These are phyloP conservation scores for Columba janthina DNA, from an alignment of 2,113 vertebrate species.

Conservation along the genomic window DNA sequence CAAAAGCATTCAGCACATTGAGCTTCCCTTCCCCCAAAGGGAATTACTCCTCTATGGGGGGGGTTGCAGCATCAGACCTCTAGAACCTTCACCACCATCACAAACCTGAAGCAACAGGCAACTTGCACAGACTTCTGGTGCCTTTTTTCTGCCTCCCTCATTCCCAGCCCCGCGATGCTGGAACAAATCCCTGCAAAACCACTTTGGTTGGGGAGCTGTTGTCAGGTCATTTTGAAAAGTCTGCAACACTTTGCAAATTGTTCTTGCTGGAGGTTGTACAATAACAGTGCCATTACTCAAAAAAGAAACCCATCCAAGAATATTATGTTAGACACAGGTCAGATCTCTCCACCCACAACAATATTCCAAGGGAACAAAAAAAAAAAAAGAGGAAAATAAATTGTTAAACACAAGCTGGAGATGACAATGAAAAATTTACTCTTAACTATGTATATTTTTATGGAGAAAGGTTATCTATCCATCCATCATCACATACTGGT, in stretches of 20 bases:
- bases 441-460: slow-evolving; percentile 19
- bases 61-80: not conserved
- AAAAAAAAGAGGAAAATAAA: not conserved
- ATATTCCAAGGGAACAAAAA: not conserved
- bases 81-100: not conserved
- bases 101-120: not conserved
- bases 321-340: not conserved
- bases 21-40: not conserved
- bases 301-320: not conserved
- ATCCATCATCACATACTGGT: slow-evolving; percentile 27
- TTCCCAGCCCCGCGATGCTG: not conserved
- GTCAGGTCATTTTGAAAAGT: slow-evolving; percentile 43
- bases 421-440: slow-evolving; percentile 21
- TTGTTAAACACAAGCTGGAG: not conserved
- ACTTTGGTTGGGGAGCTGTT: slow-evolving; percentile 35
- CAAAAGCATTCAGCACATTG: not conserved
- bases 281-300: slow-evolving; percentile 1
- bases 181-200: slow-evolving; percentile 33
- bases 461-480: slow-evolving; percentile 45
- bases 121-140: not conserved
- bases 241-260: slow-evolving; percentile 48
- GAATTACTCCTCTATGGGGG: rapidly evolving
- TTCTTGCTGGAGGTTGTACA: slow-evolving; percentile 45
- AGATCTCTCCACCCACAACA: not conserved
- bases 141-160: not conserved